Evolutionary conservation across 2,113 vertebrate genomes (phyloP), one percentile per base, ranked within the genome.

Genomic region (Caranx ignobilis): DNA sequence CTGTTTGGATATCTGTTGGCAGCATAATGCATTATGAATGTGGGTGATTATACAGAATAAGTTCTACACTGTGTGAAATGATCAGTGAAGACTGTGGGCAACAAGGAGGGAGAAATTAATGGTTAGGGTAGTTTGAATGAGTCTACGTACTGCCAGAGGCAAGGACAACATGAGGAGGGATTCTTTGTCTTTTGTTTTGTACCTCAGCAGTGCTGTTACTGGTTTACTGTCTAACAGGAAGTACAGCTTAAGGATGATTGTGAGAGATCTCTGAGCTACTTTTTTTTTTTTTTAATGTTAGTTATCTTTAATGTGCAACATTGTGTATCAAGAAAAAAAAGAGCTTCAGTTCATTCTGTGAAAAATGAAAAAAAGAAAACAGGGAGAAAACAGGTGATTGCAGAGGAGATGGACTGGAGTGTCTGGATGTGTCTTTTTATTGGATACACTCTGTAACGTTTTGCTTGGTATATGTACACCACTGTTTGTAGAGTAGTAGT

Each of bases 141-240:
- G 45, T 71, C 64, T 69, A 48, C 64, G 73, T 57, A 50, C 37
- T 41, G 69, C 70, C 39, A 50, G 48, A 55, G 75, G 75, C 75
- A 50, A 74, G 50, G 81, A 63, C 75, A 47, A 48, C 39, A 26
- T 26, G 13, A 61, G 34, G 6, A n/a, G 2, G 26, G 15, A 8
- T 61, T 63, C 41, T 31, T 52, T 45, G 21, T 13, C 41, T 52
- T 31, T 52, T 45, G 21, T 13, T 54, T 7, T 5, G 52, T n/a
- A 26, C 54, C 60, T 67, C 60, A 71, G 61, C 80, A 60, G 47
- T 55, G 35, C 73, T 68, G 12, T 41, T 63, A 47, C 55, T 83
- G 56, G 47, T 74, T 73, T 77, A n/a, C 61, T 61, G 68, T 16
- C 47, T 37, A 69, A 62, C 15, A 15, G 19, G 57, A 35, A 41